phyloP scores from a whole-genome alignment of 2,113 vertebrate species.

The Antennarius striatus region DNA sequence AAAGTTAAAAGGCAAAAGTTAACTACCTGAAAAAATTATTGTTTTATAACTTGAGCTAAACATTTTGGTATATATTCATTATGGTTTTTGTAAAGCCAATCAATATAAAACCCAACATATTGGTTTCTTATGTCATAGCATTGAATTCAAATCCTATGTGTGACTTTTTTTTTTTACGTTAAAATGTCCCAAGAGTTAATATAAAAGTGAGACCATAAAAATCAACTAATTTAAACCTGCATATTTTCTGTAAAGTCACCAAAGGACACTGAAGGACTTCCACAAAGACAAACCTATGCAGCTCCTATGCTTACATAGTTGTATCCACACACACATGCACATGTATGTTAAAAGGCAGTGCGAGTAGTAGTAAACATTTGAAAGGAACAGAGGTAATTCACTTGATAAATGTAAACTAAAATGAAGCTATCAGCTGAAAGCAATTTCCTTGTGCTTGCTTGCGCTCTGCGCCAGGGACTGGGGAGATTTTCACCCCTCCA shows the following conservation, averaged over 20 bases:
- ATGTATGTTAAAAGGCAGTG: constrained; percentile 38
- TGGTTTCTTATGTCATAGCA: too few relatives aligned
- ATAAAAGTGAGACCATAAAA: constrained; percentile 55
- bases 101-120: too few relatives aligned
- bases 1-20: background rate
- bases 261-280: constrained; percentile 73
- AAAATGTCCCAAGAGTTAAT: constrained; percentile 11
- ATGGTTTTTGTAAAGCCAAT: too few relatives aligned
- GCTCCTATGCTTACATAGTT: constrained; percentile 25
- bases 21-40: background rate
- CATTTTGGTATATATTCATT: too few relatives aligned
- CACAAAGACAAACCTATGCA: constrained; percentile 43
- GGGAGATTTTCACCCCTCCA: constrained; percentile 92
- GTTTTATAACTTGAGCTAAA: background rate
- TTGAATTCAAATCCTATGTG: background rate
- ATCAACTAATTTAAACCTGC: constrained; percentile 75
- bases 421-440: constrained; percentile 94
- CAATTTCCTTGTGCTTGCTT: constrained; percentile 88
- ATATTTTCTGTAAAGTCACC: constrained; percentile 73
- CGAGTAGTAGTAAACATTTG: constrained; percentile 76
- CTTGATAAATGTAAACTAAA: constrained; percentile 94
- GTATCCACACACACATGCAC: constrained; percentile 4
- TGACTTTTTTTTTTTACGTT: constrained; percentile 15
- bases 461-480: constrained; percentile 86
- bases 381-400: constrained; percentile 79